Evolutionary conservation across 2,888 invertebrate genomes (phyloP).

Genomic region (Sthenelais limicola): DNA sequence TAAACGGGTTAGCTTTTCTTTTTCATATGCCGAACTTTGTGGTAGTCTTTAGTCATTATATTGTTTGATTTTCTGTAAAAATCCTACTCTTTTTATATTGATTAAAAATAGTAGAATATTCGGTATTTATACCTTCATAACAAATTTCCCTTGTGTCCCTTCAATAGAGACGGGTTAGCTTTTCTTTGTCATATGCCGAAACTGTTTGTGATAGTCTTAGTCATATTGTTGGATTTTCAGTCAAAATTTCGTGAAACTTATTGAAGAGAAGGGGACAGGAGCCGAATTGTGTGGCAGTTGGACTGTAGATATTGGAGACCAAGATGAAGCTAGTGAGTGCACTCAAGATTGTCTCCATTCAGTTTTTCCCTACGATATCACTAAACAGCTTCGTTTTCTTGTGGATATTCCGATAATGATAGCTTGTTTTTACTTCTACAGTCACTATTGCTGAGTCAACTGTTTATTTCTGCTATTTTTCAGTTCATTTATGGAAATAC

Average conservation of each 20-base stretch:
- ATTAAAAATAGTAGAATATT: too few relatives aligned
- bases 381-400: not conserved
- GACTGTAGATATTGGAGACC: conserved; percentile 95
- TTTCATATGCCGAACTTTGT: too few relatives aligned
- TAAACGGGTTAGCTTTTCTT: too few relatives aligned
- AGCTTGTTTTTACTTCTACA: not conserved
- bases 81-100: too few relatives aligned
- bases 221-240: too few relatives aligned
- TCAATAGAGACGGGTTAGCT: too few relatives aligned
- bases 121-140: too few relatives aligned
- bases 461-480: conserved; percentile 62
- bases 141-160: too few relatives aligned
- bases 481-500: conserved; percentile 94
- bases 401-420: not conserved
- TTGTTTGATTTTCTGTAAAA: not conserved
- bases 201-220: too few relatives aligned
- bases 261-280: conserved; percentile 78
- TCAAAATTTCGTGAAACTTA: conserved; percentile 76
- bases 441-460: not conserved
- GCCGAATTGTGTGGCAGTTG: conserved; percentile 95
- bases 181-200: too few relatives aligned
- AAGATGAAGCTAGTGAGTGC: conserved; percentile 85
- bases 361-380: conserved; percentile 38
- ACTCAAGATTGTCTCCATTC: not conserved
- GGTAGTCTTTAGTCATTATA: not conserved